Conservation (phyloP, 37 sponge, comb jelly and placozoan genomes). For the Eunapius fragilis region DNA sequence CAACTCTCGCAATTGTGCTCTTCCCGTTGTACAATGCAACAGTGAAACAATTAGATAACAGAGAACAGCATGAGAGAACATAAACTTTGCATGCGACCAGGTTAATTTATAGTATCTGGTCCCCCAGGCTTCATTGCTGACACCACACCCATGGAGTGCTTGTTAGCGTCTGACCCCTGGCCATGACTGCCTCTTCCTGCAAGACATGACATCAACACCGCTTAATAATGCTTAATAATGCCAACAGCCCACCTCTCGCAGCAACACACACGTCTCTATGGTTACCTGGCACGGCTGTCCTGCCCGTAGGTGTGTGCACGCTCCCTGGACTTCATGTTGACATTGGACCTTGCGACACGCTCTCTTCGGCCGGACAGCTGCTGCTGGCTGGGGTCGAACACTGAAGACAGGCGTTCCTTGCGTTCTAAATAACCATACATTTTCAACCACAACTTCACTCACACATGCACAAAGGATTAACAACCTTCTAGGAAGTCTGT, state of each 20-base stretch:
- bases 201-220: not conserved
- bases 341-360: slow-evolving; percentile 15
- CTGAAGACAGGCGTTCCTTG: not conserved
- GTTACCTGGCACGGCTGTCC: not conserved
- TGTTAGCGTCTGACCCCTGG: not conserved
- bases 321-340: slow-evolving; percentile 36
- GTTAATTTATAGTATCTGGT: too few relatives aligned
- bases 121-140: not conserved
- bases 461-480: not conserved
- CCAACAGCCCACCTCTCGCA: not conserved
- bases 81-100: too few relatives aligned
- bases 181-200: slow-evolving; percentile 5
- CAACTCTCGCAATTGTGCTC: too few relatives aligned
- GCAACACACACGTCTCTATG: too few relatives aligned
- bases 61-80: too few relatives aligned
- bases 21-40: too few relatives aligned
- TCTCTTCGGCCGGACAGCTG: not conserved
- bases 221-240: not conserved
- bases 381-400: slow-evolving; percentile 21
- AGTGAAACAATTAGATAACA: too few relatives aligned
- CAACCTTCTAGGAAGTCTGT: slow-evolving; percentile 12
- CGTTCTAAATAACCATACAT: not conserved
- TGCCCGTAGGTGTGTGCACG: slow-evolving; percentile 18
- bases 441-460: not conserved
- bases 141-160: not conserved